Base-by-base conservation (phyloP, 2,888 invertebrate genomes). In the Venusia cambrica region DNA sequence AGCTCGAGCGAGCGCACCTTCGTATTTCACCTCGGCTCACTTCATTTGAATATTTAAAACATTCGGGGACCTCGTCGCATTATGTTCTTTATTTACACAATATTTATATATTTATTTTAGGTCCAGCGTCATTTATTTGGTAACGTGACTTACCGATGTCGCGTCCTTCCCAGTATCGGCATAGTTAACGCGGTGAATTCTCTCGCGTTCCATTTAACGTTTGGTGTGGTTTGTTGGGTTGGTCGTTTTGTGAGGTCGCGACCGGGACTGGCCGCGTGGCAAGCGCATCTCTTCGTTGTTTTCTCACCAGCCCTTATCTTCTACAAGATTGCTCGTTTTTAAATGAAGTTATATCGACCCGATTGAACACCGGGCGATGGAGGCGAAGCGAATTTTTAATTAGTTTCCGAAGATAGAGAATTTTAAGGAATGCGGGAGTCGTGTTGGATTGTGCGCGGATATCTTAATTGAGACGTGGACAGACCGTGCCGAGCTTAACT, bases 21-120 rank as follows among this genome's bases (percentile, higher is more conserved):
- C 83, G 84, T 87, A 87, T 84, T 84, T 87, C 83, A 84, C 83
- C 77, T 80, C 79, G 73, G 70, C 80, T 81, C 76, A 80, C 74
- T 85, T 85, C 85, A 87, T 87, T 87, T 87, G 81, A 87, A 87
- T 87, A 87, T 85, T 85, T 84, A 83, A 85, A 84, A 78, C 83
- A 83, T 87, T 87, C 83, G 70, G 83, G 79, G 69, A 74, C 75
- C 63, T 65, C 65, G 70, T 53, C 72, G 73, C 70, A 76, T 79
- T 83, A 81, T 85, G 84, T 81, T 80, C 62, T 87, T 85, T 85
- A 79, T 83, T 83, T 83, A 81, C 76, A 84, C 83, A 81, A 80
- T 84, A 84, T 85, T 78, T 83, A 81, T 81, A 80, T 87, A 85
- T 85, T 80, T 84, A 81, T 83, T 83, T 81, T 72, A 69, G 73